Evolutionary conservation across 1,140 invertebrate genomes (phyloP).

Genomic region (Brachionus manjavacas): DNA sequence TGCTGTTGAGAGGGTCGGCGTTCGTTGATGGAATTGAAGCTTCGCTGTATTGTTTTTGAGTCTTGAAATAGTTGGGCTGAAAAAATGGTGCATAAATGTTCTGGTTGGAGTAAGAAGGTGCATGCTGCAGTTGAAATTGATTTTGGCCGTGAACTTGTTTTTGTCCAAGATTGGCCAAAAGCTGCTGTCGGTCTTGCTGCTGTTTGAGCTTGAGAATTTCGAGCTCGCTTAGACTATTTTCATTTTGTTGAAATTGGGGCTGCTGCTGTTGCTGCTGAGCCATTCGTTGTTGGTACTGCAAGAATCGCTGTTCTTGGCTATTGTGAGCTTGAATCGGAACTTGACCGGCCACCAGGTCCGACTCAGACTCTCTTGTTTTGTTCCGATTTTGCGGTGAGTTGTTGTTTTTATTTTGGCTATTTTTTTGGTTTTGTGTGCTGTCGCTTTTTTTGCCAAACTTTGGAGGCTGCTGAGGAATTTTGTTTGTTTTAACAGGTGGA

Average conservation of each 20-base stretch:
- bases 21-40: constrained; percentile 35
- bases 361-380: neutral
- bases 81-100: constrained; percentile 10
- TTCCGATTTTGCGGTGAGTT: neutral
- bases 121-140: neutral
- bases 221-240: constrained; percentile 17
- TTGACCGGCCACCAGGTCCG: neutral
- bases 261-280: neutral
- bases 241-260: neutral
- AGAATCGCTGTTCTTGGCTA: constrained; percentile 2
- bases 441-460: neutral
- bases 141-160: neutral
- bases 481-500: neutral
- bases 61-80: constrained; percentile 34
- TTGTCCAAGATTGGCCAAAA: neutral
- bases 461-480: neutral
- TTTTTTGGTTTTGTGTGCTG: neutral
- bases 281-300: neutral
- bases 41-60: constrained; percentile 35
- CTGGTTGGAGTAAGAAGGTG: neutral
- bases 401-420: neutral
- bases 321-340: neutral
- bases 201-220: constrained; percentile 30
- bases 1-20: constrained; percentile 13
- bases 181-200: constrained; percentile 27